These are phyloP conservation scores for Epizoanthus fatuus DNA, from an alignment of 92 coral and sea anemone species.

Conservation along the genomic window DNA sequence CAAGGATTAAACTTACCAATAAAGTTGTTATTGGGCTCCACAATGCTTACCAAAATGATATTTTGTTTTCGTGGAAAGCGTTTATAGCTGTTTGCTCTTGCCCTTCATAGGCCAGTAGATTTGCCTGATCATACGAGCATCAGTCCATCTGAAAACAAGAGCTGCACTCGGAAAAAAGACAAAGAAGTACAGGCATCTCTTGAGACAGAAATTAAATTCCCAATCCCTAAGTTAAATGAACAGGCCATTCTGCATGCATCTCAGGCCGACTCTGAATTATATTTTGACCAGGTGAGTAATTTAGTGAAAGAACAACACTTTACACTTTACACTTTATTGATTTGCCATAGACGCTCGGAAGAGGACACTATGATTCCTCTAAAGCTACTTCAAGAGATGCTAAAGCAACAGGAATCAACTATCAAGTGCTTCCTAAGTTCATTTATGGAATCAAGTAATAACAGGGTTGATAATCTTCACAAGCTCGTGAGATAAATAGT, in stretches of 20 bases:
- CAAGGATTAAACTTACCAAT: not conserved
- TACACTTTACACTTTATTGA: not conserved
- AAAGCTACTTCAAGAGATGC: too few relatives aligned
- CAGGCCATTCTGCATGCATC: not conserved
- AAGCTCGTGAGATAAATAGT: not conserved
- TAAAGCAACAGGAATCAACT: too few relatives aligned
- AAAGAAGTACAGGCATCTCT: not conserved
- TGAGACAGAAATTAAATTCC: slow-evolving; percentile 10
- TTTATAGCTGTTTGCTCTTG: slow-evolving; percentile 15
- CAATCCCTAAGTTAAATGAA: not conserved
- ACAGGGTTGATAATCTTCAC: not conserved
- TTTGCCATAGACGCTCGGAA: too few relatives aligned
- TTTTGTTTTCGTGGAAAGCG: slow-evolving; percentile 7
- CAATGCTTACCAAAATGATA: slow-evolving; percentile 1
- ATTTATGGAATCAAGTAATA: too few relatives aligned
- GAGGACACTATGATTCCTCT: too few relatives aligned
- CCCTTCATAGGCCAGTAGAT: not conserved
- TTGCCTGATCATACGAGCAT: slow-evolving; percentile 17
- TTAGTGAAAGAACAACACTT: not conserved
- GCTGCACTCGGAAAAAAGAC: not conserved
- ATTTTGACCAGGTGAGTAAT: not conserved
- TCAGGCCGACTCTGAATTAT: not conserved
- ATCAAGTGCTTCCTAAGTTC: too few relatives aligned
- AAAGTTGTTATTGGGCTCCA: not conserved
- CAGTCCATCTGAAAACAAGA: not conserved